Evolutionary conservation across 1,140 invertebrate genomes (phyloP), one percentile per base, ranked within the genome.

Genomic region (Pogonomyrmex californicus): DNA sequence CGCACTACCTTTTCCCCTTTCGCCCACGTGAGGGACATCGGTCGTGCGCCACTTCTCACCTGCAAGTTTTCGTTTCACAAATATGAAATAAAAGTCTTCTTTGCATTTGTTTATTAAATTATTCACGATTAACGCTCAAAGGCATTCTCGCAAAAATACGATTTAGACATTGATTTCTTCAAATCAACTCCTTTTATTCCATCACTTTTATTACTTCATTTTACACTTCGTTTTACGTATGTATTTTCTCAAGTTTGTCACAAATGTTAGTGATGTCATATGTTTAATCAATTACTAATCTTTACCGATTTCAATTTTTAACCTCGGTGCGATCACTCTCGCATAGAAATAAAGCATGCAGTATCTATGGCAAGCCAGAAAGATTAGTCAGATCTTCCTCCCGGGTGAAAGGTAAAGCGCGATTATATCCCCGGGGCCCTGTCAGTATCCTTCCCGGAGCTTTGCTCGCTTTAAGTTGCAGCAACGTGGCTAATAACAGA

Each of bases 401-500:
- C 91, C 89, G 88, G 86, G 87, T 89, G 87, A 82, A 91, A 92
- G 92, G 93, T 85, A 88, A 86, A 90, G 92, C 90, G 90, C 93
- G 92, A 94, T 94, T 94, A 94, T 93, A 93, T 92, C 92, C 89
- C 87, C 83, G 79, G 91, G 85, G 82, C 87, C 87, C 88, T 91
- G 82, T 91, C 87, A 89, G 54, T 79, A 49, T 86, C n/a, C 49
- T 60, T 12, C 91, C 88, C 87, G 49, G 92, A 90, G 91, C 90
- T 89, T 88, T 90, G 91, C 90, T 90, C 89, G 89, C 85, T 93
- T 92, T 77, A 91, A 94, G 92, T 92, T 90, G 87, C 89, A 89
- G 87, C 89, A 89, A 90, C 91, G 60, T 85, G 91, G 93, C 92
- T 95, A 95, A 95, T 95, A 95, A 95, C 94, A 95, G 93, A 94